phyloP scores from a whole-genome alignment of 2,888 invertebrate genomes.

The Poecilus cupreus region DNA sequence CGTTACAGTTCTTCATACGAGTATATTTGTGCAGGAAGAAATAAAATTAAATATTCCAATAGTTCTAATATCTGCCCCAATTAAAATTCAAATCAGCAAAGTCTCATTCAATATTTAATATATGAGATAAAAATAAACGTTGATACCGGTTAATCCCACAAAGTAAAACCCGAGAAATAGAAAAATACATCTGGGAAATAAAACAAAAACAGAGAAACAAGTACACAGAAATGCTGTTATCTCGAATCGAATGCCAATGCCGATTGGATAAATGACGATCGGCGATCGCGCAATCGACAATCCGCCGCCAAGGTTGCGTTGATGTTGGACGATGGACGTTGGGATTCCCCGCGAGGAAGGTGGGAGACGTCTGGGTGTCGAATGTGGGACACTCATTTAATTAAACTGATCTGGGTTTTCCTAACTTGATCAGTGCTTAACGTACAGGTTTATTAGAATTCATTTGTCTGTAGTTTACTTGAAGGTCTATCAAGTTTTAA shows the following conservation, averaged over 20 bases:
- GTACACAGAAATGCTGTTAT: slow-evolving; percentile 51
- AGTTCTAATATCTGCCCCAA: no score
- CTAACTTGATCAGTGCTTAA: slow-evolving; percentile 18
- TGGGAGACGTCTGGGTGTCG: not conserved
- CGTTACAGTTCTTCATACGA: no score
- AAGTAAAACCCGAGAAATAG: not conserved
- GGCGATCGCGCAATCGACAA: not conserved
- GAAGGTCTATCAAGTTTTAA: no score
- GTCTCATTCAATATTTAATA: not conserved
- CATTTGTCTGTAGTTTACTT: no score
- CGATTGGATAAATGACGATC: slow-evolving; percentile 33
- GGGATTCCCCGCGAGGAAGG: not conserved
- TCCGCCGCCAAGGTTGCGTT: slow-evolving; percentile 22
- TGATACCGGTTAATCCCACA: slow-evolving; percentile 7
- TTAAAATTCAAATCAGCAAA: not conserved
- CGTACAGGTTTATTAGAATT: not conserved
- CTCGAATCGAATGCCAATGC: slow-evolving; percentile 39
- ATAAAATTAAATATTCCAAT: no score
- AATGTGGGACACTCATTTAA: not conserved
- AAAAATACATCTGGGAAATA: not conserved
- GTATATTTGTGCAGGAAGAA: no score
- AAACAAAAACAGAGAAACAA: not conserved
- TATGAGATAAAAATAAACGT: slow-evolving; percentile 1
- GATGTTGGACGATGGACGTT: not conserved
- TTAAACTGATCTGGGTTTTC: slow-evolving; percentile 24